Percentiles rank a stretch among this genome's conserved stretches.
Conservation (phyloP, 2,113 vertebrate species). For the Leptocoma aspasia region DNA sequence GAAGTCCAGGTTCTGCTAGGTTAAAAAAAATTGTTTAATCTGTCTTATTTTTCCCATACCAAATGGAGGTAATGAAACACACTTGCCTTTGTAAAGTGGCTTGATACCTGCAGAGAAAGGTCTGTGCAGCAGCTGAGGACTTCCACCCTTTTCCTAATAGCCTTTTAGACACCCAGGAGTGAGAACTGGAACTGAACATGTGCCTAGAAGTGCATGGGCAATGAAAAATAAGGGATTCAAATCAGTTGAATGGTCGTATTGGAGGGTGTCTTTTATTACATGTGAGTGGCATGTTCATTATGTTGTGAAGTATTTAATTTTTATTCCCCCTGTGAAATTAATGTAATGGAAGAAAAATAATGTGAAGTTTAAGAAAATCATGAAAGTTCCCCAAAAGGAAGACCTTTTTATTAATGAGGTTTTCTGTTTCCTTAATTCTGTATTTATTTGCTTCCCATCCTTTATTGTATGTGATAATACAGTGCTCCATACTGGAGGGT, state of each 20-base stretch:
- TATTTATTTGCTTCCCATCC: background rate
- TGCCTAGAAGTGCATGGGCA: background rate
- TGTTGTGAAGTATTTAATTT: background rate
- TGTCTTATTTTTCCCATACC: background rate
- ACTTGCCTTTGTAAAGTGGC: background rate
- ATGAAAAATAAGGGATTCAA: background rate
- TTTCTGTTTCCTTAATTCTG: background rate
- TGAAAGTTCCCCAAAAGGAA: background rate
- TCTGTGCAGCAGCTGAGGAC: background rate
- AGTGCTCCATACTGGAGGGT: background rate
- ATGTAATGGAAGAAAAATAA: background rate
- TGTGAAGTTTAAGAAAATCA: background rate
- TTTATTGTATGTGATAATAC: background rate
- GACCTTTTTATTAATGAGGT: background rate
- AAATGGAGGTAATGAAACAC: background rate
- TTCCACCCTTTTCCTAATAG: background rate
- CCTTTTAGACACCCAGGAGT: background rate
- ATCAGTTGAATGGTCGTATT: background rate
- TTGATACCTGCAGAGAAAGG: background rate
- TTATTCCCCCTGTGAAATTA: fast-evolving
- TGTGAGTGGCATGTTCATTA: background rate
- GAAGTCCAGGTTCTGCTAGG: background rate
- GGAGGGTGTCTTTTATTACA: background rate
- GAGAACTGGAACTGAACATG: background rate
- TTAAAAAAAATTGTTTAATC: background rate